Base-by-base conservation (phyloP, 2,888 invertebrate genomes). In the Drosophila bunnanda region DNA sequence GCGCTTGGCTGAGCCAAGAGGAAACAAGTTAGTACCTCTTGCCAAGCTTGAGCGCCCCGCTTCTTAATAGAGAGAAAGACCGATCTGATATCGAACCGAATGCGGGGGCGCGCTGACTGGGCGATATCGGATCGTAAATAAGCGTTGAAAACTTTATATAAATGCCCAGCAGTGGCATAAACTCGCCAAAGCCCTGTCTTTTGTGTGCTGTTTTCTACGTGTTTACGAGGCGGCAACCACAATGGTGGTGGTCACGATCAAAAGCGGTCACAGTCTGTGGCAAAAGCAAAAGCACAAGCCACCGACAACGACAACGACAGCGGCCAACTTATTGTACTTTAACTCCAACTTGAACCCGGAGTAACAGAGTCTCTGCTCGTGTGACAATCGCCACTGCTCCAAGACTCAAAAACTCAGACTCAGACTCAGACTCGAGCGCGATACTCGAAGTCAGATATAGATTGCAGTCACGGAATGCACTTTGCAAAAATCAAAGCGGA, bases 141-240 rank as follows among this genome's bases (percentile, higher is more conserved):
- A 78, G 79, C 81, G 89, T 59, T 89, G 82, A 87, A 89, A 87
- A 89, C 89, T 89, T 87, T 84, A 89, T 87, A 84, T 87, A 84
- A 89, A 89, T 75, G 74, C 88, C 44, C 70, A 73, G 69, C 75
- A 75, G 69, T 76, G 81, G 81, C 83, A 87, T 89, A 84, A 83
- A 83, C 89, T 83, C 7, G 54, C 39, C 38, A 9, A 30, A 17
- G 53, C 25, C 52, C 34, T 72, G 38, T 46, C 60, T 71, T 60
- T 60, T 73, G 46, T 44, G 62, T 46, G 15, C 15, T 52, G 39
- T 28, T 39, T 61, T 67, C 70, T 65, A 78, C 84, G 83, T 82
- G 89, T 89, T 84, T 89, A 89, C 82, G 88, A 89, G 89, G 88
- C 84, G 84, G 89, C 82, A 87, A 89, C 85, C 87, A 85, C 85